Percentiles rank a stretch among this genome's conserved stretches.
These are phyloP conservation scores for Zophobas atratus DNA, from an alignment of 1,140 invertebrate species.

Conservation along the genomic window DNA sequence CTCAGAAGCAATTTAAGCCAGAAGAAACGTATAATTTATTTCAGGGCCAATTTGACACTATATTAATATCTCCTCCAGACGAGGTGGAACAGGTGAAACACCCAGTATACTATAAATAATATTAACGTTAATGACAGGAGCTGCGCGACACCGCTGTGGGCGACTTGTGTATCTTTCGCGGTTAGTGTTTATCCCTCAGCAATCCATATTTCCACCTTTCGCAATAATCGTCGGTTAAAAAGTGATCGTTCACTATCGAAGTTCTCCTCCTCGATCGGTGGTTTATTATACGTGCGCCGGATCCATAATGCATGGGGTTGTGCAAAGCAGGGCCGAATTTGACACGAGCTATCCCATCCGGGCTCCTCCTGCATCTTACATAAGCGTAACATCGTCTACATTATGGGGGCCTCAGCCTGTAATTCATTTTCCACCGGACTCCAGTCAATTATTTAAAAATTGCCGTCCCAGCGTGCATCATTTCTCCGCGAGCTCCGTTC, in stretches of 20 bases:
- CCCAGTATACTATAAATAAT: too few relatives aligned
- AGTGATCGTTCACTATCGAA: constrained; percentile 12
- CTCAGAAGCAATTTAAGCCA: too few relatives aligned
- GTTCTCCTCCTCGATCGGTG: neutral
- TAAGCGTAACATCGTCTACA: constrained; percentile 63
- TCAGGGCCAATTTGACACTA: too few relatives aligned
- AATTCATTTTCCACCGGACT: constrained; percentile 71
- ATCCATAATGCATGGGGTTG: constrained; percentile 57
- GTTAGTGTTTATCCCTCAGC: neutral
- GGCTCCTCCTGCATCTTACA: constrained; percentile 61
- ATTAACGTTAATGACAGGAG: too few relatives aligned
- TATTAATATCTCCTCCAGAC: too few relatives aligned
- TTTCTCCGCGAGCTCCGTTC: constrained; percentile 64
- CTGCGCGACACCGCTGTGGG: too few relatives aligned
- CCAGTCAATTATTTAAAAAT: constrained; percentile 71
- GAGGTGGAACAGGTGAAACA: too few relatives aligned
- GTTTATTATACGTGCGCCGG: constrained; percentile 31
- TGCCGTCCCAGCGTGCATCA: constrained; percentile 68
- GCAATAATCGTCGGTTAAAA: constrained; percentile 39
- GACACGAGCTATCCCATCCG: constrained; percentile 57
- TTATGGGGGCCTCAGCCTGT: constrained; percentile 64
- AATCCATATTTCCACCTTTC: constrained; percentile 12
- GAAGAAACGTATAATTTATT: too few relatives aligned
- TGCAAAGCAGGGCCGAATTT: constrained; percentile 57
- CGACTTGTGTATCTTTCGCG: too few relatives aligned